Evolutionary conservation across 1,140 invertebrate genomes (phyloP).

Genomic region (Aphelenchoides fujianensis): DNA sequence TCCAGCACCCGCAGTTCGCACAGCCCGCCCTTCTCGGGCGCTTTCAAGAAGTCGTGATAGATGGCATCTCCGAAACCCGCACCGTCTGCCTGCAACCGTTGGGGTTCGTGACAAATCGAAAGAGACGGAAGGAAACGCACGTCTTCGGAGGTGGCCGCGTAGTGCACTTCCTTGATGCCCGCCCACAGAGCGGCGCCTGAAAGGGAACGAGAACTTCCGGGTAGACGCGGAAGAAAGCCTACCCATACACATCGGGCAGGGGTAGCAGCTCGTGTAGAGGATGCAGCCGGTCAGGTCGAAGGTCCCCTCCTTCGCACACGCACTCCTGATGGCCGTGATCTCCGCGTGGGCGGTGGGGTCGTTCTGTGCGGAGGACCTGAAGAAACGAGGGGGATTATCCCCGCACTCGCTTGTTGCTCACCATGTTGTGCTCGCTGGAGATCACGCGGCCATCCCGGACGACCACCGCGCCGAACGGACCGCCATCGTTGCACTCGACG

Average conservation of each 20-base stretch:
- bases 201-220: too few relatives aligned
- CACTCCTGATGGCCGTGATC: conserved; percentile 58
- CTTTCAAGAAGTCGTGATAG: conserved; percentile 56
- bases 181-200: conserved; percentile 53
- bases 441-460: conserved; percentile 52
- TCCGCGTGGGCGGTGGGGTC: conserved; percentile 61
- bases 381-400: conserved; percentile 29
- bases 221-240: too few relatives aligned
- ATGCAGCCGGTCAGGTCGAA: conserved; percentile 53
- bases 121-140: conserved; percentile 28
- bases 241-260: conserved; percentile 62
- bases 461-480: conserved; percentile 50
- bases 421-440: conserved; percentile 58
- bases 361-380: conserved; percentile 53
- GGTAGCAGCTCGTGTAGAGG: conserved; percentile 61
- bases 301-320: conserved; percentile 42
- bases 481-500: conserved; percentile 48
- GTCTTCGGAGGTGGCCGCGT: conserved; percentile 54
- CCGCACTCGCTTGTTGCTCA: not conserved
- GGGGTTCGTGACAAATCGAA: not conserved
- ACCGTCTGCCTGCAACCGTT: conserved; percentile 39
- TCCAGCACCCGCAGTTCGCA: not conserved
- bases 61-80: conserved; percentile 54
- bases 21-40: conserved; percentile 36
- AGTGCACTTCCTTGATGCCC: conserved; percentile 54